Percentiles rank a stretch among this genome's conserved stretches.
These are phyloP conservation scores for Scyliorhinus canicula DNA, from an alignment of 2,797 vertebrate genomes.

Conservation along the genomic window DNA sequence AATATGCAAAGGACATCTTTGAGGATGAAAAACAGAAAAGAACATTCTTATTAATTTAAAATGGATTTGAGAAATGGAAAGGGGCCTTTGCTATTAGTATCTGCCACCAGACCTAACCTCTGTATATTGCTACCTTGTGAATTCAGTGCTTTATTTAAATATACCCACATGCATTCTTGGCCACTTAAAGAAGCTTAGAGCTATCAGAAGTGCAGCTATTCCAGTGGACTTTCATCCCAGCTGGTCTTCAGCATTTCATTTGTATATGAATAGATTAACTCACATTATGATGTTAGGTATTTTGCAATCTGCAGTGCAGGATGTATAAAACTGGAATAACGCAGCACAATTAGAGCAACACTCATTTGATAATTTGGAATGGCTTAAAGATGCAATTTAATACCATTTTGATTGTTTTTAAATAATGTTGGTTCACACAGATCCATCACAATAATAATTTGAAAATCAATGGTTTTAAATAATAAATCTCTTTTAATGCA, in stretches of 20 bases:
- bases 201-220: rapidly evolving
- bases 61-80: constrained; percentile 61
- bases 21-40: constrained; percentile 63
- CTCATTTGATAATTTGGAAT: constrained; percentile 44
- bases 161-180: constrained; percentile 30
- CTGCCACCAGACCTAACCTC: constrained; percentile 52
- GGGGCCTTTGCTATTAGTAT: constrained; percentile 60
- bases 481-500: constrained; percentile 23
- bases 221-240: constrained; percentile 40
- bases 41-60: constrained; percentile 63
- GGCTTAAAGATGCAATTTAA: constrained; percentile 14
- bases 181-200: constrained; percentile 29
- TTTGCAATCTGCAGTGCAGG: constrained; percentile 17
- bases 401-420: constrained; percentile 17
- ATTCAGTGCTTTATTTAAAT: constrained; percentile 46
- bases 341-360: constrained; percentile 39
- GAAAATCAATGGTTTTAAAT: constrained; percentile 15
- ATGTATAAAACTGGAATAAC: neutral
- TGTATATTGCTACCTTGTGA: constrained; percentile 42
- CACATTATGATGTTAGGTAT: constrained; percentile 33
- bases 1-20: constrained; percentile 73
- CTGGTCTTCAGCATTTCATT: constrained; percentile 41
- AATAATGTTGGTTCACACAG: neutral
- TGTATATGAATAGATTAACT: constrained; percentile 38
- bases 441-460: neutral